Percentiles rank a stretch among this genome's conserved stretches.
phyloP scores from a whole-genome alignment of 2,888 invertebrate species.

The Coremacera marginata region DNA sequence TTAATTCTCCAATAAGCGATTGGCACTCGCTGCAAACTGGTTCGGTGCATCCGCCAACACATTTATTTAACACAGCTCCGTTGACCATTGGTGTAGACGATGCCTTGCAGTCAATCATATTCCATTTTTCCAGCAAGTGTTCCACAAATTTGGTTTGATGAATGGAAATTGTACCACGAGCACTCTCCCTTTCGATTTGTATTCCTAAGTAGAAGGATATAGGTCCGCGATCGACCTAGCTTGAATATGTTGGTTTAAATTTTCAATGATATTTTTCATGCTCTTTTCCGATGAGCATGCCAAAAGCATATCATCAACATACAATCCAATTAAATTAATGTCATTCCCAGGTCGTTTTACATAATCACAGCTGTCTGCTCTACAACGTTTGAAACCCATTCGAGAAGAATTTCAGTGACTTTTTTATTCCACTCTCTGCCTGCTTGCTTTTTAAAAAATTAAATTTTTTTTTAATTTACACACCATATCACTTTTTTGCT shows the following conservation, averaged over 20 bases:
- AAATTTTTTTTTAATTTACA: background rate
- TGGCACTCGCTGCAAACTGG: too few species aligned
- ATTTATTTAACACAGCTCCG: too few species aligned
- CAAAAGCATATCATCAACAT: too few species aligned
- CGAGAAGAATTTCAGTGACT: too few species aligned
- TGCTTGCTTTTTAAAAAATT: background rate
- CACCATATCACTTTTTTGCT: background rate
- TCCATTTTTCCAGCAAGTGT: background rate
- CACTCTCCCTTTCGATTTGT: background rate
- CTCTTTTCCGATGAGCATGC: too few species aligned
- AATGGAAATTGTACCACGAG: background rate
- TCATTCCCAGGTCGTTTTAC: too few species aligned
- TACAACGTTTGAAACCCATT: background rate
- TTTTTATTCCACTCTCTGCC: slow-evolving; percentile 10
- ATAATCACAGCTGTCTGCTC: too few species aligned
- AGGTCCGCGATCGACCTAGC: slow-evolving; percentile 15
- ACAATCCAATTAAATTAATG: background rate
- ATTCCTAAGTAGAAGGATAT: slow-evolving; percentile 17
- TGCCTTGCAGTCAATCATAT: slow-evolving; percentile 7
- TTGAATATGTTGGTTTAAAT: too few species aligned
- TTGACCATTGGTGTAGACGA: too few species aligned
- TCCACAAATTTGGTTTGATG: slow-evolving; percentile 4
- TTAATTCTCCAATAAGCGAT: too few species aligned
- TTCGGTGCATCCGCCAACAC: too few species aligned
- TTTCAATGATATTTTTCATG: too few species aligned